A percentile compares a stretch with the other conserved stretches of the same genome.
phyloP scores from a whole-genome alignment of 2,797 vertebrate species.

The Oreochromis mossambicus region DNA sequence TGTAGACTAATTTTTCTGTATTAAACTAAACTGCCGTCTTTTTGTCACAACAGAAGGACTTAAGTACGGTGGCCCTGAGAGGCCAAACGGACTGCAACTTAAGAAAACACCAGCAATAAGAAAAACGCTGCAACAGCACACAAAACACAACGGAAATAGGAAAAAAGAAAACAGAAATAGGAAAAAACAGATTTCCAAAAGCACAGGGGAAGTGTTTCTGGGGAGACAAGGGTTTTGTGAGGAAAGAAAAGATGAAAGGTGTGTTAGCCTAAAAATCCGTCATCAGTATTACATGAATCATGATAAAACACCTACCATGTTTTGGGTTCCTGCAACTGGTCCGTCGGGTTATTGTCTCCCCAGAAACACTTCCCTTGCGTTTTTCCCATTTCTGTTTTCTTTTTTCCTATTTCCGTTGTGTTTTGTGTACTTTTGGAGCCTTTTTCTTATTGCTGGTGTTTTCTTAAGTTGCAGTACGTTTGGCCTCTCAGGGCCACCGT shows the following conservation, averaged over 20 bases:
- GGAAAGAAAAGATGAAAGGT: no score
- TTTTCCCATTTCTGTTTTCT: no score
- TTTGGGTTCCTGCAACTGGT: neutral
- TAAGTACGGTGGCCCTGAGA: neutral
- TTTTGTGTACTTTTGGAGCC: neutral
- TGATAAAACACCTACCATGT: neutral
- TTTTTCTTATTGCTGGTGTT: neutral
- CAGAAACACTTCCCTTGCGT: neutral
- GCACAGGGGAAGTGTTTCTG: neutral
- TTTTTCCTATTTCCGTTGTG: neutral
- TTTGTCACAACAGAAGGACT: neutral
- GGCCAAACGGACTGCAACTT: neutral
- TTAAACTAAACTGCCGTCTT: neutral
- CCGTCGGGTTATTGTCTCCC: neutral
- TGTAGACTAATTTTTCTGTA: neutral
- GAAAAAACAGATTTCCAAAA: neutral
- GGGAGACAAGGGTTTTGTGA: neutral
- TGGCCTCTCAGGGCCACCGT: neutral
- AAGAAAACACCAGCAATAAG: neutral
- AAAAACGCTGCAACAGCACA: neutral
- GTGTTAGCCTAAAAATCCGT: no score
- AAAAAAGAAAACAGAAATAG: no score
- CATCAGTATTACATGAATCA: no score
- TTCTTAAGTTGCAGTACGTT: neutral
- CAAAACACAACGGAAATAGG: neutral